Evolutionary conservation across 2,888 invertebrate species (phyloP).

Genomic region (Macrosiphum euphorbiae): DNA sequence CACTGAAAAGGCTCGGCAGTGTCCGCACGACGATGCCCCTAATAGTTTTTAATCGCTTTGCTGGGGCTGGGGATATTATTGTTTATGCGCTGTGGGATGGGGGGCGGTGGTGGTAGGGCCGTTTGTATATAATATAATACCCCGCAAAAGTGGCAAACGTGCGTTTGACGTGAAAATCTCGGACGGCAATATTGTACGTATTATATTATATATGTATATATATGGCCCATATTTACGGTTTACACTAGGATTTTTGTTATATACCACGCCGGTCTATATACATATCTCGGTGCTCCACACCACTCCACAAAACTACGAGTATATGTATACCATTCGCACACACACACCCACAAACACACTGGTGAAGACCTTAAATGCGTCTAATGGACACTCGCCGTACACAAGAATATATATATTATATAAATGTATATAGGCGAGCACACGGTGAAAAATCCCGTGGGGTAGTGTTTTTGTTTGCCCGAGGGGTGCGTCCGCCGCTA

Average conservation of each 20-base stretch:
- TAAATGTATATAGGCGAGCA: background rate
- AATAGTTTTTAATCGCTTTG: conserved; percentile 62
- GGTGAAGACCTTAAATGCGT: conserved; percentile 50
- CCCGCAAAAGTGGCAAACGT: conserved; percentile 49
- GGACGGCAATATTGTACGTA: background rate
- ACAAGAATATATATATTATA: background rate
- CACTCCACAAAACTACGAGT: conserved; percentile 8
- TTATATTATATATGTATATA: conserved; percentile 31
- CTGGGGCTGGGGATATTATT: conserved; percentile 1
- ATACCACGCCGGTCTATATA: background rate
- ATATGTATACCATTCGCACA: background rate
- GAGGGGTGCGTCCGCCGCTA: conserved; percentile 59
- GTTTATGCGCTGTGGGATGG: conserved; percentile 18
- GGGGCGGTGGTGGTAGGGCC: too few species aligned
- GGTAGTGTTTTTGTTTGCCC: conserved; percentile 62
- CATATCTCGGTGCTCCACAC: conserved; percentile 43
- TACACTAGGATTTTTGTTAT: conserved; percentile 31
- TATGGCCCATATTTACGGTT: background rate
- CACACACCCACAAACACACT: background rate
- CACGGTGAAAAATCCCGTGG: conserved; percentile 57
- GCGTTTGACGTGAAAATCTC: conserved; percentile 62
- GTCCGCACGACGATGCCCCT: conserved; percentile 20
- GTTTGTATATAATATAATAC: conserved; percentile 5
- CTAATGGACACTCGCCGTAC: conserved; percentile 56
- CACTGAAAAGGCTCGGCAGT: background rate